Conservation (phyloP, 2,888 invertebrate genomes). For the Acanthosoma haemorrhoidale region DNA sequence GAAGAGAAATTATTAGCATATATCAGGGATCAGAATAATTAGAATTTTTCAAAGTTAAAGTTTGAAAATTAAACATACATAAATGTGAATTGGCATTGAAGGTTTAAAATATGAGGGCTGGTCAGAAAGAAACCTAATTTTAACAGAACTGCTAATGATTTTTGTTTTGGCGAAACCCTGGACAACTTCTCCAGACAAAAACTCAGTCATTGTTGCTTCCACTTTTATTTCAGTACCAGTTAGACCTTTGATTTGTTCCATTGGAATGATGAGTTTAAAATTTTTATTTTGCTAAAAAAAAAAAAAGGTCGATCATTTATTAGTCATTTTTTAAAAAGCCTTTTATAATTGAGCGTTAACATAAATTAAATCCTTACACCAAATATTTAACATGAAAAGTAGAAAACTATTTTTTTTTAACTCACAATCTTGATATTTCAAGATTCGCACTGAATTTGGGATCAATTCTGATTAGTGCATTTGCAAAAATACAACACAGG, state of each 20-base stretch:
- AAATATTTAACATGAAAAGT: neutral
- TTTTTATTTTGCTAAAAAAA: conserved; percentile 38
- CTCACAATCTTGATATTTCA: too few species aligned
- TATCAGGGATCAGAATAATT: neutral
- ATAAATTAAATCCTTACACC: neutral
- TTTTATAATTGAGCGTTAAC: too few species aligned
- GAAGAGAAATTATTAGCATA: neutral
- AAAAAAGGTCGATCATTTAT: too few species aligned
- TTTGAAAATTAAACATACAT: conserved; percentile 46
- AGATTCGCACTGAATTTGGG: too few species aligned
- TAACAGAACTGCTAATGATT: conserved; percentile 48
- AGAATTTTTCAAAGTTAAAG: neutral
- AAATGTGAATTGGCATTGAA: conserved; percentile 49
- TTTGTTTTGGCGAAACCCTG: conserved; percentile 49
- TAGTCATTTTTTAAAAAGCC: too few species aligned
- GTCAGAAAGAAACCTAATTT: conserved; percentile 50
- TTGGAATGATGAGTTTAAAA: conserved; percentile 35
- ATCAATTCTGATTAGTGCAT: too few species aligned
- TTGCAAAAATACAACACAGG: too few species aligned
- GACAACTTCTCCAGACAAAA: conserved; percentile 46
- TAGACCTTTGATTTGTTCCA: conserved; percentile 36
- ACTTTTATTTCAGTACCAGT: conserved; percentile 44
- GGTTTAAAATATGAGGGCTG: conserved; percentile 52
- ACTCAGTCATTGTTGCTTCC: conserved; percentile 46
- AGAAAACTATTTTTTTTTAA: too few species aligned